phyloP scores from a whole-genome alignment of 2,888 invertebrate genomes.

The Actias luna region DNA sequence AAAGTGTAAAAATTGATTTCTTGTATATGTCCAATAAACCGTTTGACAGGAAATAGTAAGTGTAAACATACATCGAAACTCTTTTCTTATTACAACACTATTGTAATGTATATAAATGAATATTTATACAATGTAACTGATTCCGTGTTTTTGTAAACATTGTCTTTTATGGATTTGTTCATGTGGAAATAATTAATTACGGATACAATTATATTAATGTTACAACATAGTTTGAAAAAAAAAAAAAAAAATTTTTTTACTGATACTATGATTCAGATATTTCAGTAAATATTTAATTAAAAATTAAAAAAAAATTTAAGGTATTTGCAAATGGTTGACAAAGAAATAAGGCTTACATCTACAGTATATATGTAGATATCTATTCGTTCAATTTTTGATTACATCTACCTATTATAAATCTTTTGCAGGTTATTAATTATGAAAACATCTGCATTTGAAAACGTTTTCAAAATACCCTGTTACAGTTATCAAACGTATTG shows the following conservation, averaged over 20 bases:
- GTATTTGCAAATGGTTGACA: too few species aligned
- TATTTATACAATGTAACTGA: constrained; percentile 28
- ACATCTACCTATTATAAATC: too few species aligned
- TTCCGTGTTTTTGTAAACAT: constrained; percentile 32
- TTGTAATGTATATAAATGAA: constrained; percentile 29
- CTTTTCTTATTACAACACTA: constrained; percentile 20
- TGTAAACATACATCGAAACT: constrained; percentile 19
- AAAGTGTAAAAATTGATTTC: constrained; percentile 71
- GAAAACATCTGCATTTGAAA: constrained; percentile 10
- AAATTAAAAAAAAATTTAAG: background rate
- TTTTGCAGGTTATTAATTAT: background rate
- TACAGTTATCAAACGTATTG: constrained; percentile 36
- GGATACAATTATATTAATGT: background rate
- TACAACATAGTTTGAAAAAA: background rate
- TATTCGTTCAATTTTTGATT: too few species aligned
- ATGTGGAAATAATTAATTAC: constrained; percentile 10
- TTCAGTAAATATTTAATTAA: background rate
- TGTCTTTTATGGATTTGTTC: constrained; percentile 17
- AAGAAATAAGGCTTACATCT: too few species aligned
- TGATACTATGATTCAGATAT: too few species aligned
- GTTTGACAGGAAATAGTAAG: constrained; percentile 23
- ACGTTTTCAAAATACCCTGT: constrained; percentile 31
- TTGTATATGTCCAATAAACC: constrained; percentile 38
- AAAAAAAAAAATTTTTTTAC: too few species aligned
- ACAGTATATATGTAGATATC: too few species aligned